Evolutionary conservation across 2,888 invertebrate genomes (phyloP).

Genomic region (Orgyia antiqua): DNA sequence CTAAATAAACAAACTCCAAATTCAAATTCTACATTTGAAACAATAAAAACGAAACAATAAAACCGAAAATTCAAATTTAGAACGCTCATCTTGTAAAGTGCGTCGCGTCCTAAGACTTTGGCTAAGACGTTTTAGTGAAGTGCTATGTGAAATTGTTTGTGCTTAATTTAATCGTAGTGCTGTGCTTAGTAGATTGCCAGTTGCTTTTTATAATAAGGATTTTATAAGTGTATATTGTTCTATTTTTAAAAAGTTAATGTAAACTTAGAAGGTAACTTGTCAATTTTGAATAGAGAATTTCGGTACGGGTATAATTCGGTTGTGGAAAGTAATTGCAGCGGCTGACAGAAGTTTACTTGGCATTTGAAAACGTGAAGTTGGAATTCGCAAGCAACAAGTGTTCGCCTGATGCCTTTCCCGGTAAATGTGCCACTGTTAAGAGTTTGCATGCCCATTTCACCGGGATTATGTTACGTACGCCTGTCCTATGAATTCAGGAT

Average conservation of each 20-base stretch:
- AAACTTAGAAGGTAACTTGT: conserved; percentile 21
- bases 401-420: conserved; percentile 67
- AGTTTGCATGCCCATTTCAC: conserved; percentile 68
- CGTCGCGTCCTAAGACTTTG: conserved; percentile 54
- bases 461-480: conserved; percentile 55
- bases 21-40: conserved; percentile 10
- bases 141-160: conserved; percentile 52
- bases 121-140: conserved; percentile 54
- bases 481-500: conserved; percentile 49
- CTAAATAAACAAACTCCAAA: conserved; percentile 15
- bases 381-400: conserved; percentile 67
- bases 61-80: conserved; percentile 23
- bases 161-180: conserved; percentile 39
- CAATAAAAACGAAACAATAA: conserved; percentile 21
- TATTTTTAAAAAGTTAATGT: conserved; percentile 18
- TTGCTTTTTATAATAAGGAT: conserved; percentile 18
- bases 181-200: conserved; percentile 19
- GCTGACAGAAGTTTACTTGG: conserved; percentile 45
- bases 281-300: conserved; percentile 26
- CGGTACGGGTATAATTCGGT: conserved; percentile 36
- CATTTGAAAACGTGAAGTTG: conserved; percentile 49
- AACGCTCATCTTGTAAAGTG: conserved; percentile 44
- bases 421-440: conserved; percentile 71
- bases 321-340: conserved; percentile 44
- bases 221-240: conserved; percentile 19